Evolutionary conservation across 2,888 invertebrate species (phyloP).

Genomic region (Micropterix aruncella): DNA sequence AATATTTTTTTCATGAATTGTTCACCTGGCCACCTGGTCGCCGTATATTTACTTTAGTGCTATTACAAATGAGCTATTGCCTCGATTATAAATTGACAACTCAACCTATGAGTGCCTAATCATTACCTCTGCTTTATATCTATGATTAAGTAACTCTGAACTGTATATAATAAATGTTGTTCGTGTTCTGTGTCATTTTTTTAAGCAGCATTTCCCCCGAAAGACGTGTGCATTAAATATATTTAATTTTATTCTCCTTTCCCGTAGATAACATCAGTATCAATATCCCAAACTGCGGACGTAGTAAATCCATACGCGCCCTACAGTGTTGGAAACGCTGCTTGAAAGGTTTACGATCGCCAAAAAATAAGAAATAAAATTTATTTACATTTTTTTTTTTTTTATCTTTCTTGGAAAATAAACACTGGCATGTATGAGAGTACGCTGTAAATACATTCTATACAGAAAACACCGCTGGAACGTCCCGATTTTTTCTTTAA

Average conservation of each 20-base stretch:
- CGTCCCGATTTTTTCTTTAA: background rate
- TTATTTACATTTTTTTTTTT: background rate
- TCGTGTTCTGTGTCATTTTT: no score
- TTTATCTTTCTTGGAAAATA: background rate
- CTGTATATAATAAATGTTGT: no score
- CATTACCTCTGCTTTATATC: no score
- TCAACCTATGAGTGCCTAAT: no score
- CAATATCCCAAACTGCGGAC: conserved; percentile 20
- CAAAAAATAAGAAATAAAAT: background rate
- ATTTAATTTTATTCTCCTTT: conserved; percentile 22
- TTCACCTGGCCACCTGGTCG: no score
- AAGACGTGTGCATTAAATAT: no score
- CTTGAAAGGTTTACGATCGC: conserved; percentile 38
- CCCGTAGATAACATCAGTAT: conserved; percentile 36
- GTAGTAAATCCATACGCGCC: conserved; percentile 36
- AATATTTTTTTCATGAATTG: no score
- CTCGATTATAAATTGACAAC: no score
- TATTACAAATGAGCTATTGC: no score
- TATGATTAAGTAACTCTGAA: no score
- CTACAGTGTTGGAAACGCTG: conserved; percentile 42
- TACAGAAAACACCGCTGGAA: background rate
- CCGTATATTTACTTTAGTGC: no score
- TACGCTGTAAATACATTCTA: background rate
- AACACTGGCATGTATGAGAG: background rate
- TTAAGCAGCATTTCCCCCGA: no score